phyloP scores from a whole-genome alignment of 2,888 invertebrate species.

The Lasiommata megera region DNA sequence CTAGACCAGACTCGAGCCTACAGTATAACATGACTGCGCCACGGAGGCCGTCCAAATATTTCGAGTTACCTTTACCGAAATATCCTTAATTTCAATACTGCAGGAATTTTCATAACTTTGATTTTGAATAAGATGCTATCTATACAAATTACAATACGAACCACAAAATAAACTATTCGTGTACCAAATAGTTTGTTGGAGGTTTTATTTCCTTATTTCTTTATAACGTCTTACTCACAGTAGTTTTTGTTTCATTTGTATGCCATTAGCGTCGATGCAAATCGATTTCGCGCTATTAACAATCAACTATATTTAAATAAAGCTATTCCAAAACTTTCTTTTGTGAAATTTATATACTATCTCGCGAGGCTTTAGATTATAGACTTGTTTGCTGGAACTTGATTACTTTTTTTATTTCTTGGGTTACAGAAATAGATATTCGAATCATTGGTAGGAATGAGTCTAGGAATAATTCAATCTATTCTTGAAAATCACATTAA shows the following conservation, averaged over 20 bases:
- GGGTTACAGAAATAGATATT: too few relatives aligned
- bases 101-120: too few relatives aligned
- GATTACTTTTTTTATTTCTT: too few relatives aligned
- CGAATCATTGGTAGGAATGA: too few relatives aligned
- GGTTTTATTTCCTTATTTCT: background rate
- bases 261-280: background rate
- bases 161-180: background rate
- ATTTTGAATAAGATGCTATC: too few relatives aligned
- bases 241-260: background rate
- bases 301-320: conserved; percentile 1
- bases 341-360: background rate
- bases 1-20: too few relatives aligned
- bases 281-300: background rate
- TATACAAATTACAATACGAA: background rate
- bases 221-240: background rate
- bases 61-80: too few relatives aligned
- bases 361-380: background rate
- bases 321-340: background rate
- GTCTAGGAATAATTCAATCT: too few relatives aligned
- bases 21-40: too few relatives aligned
- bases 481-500: too few relatives aligned
- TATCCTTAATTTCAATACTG: too few relatives aligned
- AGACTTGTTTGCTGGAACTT: background rate
- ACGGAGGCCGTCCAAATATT: too few relatives aligned
- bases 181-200: background rate